Base-by-base conservation (phyloP, 30 jellyfish, hydroid and myxozoan genomes). In the Rhopilema esculentum region DNA sequence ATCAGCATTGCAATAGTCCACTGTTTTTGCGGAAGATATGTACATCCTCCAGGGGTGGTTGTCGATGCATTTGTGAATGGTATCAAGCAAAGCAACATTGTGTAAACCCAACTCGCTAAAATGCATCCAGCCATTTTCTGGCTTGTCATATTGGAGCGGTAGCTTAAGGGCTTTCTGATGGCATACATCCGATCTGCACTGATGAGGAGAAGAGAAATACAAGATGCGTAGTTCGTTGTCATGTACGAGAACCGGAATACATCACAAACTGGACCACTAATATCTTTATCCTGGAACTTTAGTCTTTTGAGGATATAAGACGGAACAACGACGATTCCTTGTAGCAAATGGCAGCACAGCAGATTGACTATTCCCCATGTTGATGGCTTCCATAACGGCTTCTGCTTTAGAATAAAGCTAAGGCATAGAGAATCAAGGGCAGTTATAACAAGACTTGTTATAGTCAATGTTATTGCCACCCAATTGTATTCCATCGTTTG, bases 301-400 rank as follows among this genome's bases (percentile, higher is more conserved):
- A 49, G 66, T 26, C 91, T 29, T 72, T 94, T 94, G 28, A 85
- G 81, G 53, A 93, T 89, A 30, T 94, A 94, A 19, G 83, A 73
- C 7, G 98, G 98, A 12, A 94, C 82, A 2, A 94, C 98, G 69
- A 89, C 6, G 22, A 85, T 26, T 27, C 98, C 98, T 74, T 94
- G 98, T n/a, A 85, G 18, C 6, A 94, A 68, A 69, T 94, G 97
- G 20, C 87, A 75, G 25, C 69, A 65, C 24, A 94, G 88, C 15
- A 94, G 89, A 73, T 80, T 88, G 33, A 86, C 80, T 24, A 91
- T 80, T 19, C 93, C 96, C 71, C 80, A 20, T 64, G 66, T 82
- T 1, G 98, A 85, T 4, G 98, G 96, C 19, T 67, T 65, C 16
- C 51, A 88, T 1, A 68, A 29, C 16, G 79, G 22, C 57, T 21